A percentile compares a stretch with the other conserved stretches of the same genome.
Evolutionary conservation across 2,888 invertebrate species (phyloP).

Genomic region (Argynnis bischoffii): DNA sequence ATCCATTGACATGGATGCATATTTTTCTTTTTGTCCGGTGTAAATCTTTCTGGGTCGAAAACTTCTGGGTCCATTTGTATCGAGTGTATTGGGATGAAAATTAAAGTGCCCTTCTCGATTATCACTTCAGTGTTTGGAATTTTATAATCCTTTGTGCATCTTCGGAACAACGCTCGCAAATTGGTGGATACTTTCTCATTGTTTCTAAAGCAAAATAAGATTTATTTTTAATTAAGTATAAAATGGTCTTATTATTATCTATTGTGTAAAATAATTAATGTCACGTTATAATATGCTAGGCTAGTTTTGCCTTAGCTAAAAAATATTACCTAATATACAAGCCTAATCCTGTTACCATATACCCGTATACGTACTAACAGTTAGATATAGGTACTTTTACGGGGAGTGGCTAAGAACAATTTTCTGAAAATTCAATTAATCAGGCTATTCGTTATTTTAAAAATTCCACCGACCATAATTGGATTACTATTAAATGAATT

Average conservation of each 20-base stretch:
- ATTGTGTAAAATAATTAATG: background rate
- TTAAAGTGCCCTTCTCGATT: conserved; percentile 73
- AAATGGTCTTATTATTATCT: background rate
- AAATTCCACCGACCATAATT: too few species aligned
- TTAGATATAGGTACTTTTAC: too few species aligned
- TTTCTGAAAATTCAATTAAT: too few species aligned
- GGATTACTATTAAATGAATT: too few species aligned
- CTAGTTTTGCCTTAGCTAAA: too few species aligned
- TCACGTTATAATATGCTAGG: too few species aligned
- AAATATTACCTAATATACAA: too few species aligned
- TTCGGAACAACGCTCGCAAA: conserved; percentile 75
- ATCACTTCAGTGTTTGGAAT: conserved; percentile 68
- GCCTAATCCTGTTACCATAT: too few species aligned
- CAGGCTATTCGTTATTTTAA: too few species aligned
- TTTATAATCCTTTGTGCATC: conserved; percentile 74
- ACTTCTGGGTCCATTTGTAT: conserved; percentile 84
- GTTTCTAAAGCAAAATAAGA: conserved; percentile 61
- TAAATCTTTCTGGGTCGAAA: conserved; percentile 84
- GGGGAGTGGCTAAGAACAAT: too few species aligned
- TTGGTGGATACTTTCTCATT: conserved; percentile 79
- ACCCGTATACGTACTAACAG: too few species aligned
- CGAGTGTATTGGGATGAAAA: conserved; percentile 80
- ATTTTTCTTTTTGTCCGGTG: conserved; percentile 73
- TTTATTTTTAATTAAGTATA: background rate
- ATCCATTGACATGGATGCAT: conserved; percentile 79